phyloP scores from a whole-genome alignment of 2,797 vertebrate species.

The Aselliscus stoliczkanus region DNA sequence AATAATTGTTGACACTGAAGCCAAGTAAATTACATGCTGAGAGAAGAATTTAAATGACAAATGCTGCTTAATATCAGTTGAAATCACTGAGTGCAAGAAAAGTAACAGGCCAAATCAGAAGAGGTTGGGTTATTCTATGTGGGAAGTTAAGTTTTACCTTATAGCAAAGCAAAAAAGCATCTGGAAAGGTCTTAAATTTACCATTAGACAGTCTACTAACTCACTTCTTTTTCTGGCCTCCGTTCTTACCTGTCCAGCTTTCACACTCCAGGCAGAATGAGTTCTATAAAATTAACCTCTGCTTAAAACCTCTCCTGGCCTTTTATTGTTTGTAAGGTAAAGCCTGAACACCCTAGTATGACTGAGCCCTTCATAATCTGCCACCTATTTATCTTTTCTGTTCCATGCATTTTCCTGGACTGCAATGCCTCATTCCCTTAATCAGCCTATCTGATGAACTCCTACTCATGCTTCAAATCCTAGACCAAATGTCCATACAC shows the following conservation, averaged over 20 bases:
- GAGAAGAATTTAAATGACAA: conserved; percentile 51
- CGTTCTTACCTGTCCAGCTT: neutral
- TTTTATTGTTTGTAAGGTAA: neutral
- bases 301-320: neutral
- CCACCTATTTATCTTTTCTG: neutral
- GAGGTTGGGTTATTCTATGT: neutral
- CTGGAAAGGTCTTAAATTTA: neutral
- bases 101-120: neutral
- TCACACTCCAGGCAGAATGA: neutral
- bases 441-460: neutral
- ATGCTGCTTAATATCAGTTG: neutral
- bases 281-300: neutral
- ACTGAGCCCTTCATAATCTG: neutral
- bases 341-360: neutral
- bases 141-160: neutral
- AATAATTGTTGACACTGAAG: conserved; percentile 23
- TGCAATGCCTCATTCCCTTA: neutral
- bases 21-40: conserved; percentile 43
- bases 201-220: neutral
- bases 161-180: neutral
- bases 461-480: neutral
- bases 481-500: neutral
- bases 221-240: neutral
- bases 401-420: neutral
- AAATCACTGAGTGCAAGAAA: neutral